Evolutionary conservation across 2,797 vertebrate species (phyloP).

Genomic region (Psittacula derbiana): DNA sequence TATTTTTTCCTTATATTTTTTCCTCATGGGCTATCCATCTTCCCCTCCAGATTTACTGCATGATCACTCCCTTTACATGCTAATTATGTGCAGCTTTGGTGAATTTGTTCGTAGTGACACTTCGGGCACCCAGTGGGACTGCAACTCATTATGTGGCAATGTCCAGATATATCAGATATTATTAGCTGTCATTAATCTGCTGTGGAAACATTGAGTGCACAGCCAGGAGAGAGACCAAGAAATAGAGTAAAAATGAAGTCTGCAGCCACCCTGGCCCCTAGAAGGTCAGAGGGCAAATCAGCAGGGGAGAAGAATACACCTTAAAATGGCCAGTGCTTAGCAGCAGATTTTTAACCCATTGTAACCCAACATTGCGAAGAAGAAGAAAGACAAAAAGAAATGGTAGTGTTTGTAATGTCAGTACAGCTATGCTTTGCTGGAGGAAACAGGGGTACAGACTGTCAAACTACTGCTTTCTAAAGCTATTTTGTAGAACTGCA

Average conservation of each 20-base stretch:
- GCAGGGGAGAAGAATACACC: slow-evolving; percentile 66
- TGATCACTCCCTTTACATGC: slow-evolving; percentile 92
- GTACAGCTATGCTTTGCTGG: neutral
- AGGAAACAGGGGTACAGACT: neutral
- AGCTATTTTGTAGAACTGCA: neutral
- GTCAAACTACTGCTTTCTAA: neutral
- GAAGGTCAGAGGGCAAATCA: slow-evolving; percentile 82
- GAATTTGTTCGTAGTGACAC: slow-evolving; percentile 99
- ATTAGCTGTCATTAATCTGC: slow-evolving; percentile 99
- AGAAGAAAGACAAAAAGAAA: neutral
- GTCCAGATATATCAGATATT: slow-evolving; percentile 99
- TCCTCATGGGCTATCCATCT: slow-evolving; percentile 85
- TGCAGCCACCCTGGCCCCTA: slow-evolving; percentile 68
- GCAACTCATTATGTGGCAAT: slow-evolving; percentile 96
- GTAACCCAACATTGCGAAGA: neutral
- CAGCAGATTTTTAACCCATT: slow-evolving; percentile 63
- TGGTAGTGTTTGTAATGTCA: accelerated
- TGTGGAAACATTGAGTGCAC: slow-evolving; percentile 81
- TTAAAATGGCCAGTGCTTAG: slow-evolving; percentile 29
- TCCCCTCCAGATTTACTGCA: slow-evolving; percentile 90
- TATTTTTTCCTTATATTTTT: slow-evolving; percentile 68
- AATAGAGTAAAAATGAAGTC: slow-evolving; percentile 82
- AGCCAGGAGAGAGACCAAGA: slow-evolving; percentile 76
- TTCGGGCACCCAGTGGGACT: slow-evolving; percentile 94
- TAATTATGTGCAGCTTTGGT: slow-evolving; percentile 91